These are phyloP conservation scores for Lithophane leautieri DNA, from an alignment of 2,888 invertebrate species.

Conservation along the genomic window DNA sequence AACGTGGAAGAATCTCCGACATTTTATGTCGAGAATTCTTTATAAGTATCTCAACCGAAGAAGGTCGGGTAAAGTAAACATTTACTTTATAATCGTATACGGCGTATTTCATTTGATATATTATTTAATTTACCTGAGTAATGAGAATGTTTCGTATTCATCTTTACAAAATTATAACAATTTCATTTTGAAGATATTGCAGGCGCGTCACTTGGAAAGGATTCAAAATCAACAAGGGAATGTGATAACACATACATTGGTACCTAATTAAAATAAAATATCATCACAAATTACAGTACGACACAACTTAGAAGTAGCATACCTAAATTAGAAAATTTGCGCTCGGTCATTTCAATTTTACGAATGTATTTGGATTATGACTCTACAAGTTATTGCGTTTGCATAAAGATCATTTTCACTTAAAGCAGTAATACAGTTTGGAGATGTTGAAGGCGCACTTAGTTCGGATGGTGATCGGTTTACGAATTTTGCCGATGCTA, in stretches of 20 bases:
- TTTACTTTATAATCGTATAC: conserved; percentile 59
- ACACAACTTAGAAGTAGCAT: too few species aligned
- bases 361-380: too few species aligned
- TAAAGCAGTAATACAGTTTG: too few species aligned
- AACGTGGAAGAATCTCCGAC: conserved; percentile 55
- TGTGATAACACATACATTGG: neutral
- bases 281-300: neutral
- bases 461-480: too few species aligned
- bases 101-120: conserved; percentile 51
- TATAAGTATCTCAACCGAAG: conserved; percentile 37
- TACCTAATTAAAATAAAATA: neutral
- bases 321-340: too few species aligned
- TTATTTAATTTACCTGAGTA: conserved; percentile 51
- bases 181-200: conserved; percentile 16
- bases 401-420: too few species aligned
- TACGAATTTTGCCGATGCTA: too few species aligned
- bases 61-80: conserved; percentile 51
- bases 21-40: conserved; percentile 57
- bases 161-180: conserved; percentile 33
- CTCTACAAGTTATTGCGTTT: too few species aligned
- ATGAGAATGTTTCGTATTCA: conserved; percentile 44
- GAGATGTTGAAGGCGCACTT: too few species aligned
- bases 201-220: neutral
- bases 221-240: neutral
- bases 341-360: too few species aligned